phyloP scores from a whole-genome alignment of 2,888 invertebrate species.

The Dione juno region DNA sequence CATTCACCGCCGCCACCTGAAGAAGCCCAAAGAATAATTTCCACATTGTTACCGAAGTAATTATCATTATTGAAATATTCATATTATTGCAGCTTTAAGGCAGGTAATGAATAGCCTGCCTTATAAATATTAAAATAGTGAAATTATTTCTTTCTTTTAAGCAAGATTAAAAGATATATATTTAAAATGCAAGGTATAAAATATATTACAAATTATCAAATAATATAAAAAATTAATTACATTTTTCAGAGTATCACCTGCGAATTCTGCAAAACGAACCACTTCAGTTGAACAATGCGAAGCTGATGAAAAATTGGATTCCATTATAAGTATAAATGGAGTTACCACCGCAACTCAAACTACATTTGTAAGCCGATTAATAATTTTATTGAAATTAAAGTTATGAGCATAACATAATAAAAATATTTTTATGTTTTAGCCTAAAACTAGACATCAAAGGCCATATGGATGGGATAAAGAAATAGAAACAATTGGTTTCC shows the following conservation, averaged over 20 bases:
- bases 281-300: conserved; percentile 70
- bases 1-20: conserved; percentile 89
- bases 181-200: neutral
- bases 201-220: neutral
- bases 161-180: neutral
- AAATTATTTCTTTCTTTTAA: too few species aligned
- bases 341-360: conserved; percentile 89
- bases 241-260: conserved; percentile 86
- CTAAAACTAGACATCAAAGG: conserved; percentile 89
- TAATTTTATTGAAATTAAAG: neutral
- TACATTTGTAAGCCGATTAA: conserved; percentile 86
- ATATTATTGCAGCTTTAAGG: too few species aligned
- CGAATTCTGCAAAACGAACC: conserved; percentile 86
- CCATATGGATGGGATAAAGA: conserved; percentile 89
- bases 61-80: neutral
- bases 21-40: conserved; percentile 89
- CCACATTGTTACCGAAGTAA: conserved; percentile 89
- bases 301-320: conserved; percentile 72
- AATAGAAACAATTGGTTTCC: conserved; percentile 66
- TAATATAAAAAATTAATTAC: neutral
- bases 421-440: conserved; percentile 74
- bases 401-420: neutral
- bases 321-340: conserved; percentile 79
- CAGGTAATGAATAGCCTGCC: too few species aligned
- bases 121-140: too few species aligned